Evolutionary conservation across 2,888 invertebrate genomes (phyloP), one percentile per base, ranked within the genome.

Genomic region (Nomada fucata): DNA sequence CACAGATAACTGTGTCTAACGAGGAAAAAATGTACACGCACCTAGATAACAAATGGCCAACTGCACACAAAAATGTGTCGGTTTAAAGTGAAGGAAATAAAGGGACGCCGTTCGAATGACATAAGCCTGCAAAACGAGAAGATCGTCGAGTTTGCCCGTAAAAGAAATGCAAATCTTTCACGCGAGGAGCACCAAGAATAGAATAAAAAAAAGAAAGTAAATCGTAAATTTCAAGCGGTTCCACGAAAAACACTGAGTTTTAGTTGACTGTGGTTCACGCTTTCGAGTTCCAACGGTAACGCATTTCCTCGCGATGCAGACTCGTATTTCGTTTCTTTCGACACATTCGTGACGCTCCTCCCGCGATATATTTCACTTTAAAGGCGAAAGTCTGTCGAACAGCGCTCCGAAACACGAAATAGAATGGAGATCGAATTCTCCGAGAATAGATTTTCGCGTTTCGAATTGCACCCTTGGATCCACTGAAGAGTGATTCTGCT

Each of bases 251-350:
- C 64, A 79, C 29, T 53, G 69, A 50, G 65, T 79, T 79, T 57
- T 69, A 60, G 69, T 78, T 36, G 79, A 50, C 70, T 64, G 50
- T 78, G 69, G 69, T 79, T 79, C 70, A 79, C 70, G 64, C 77
- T 79, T 79, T 79, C 79, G 70, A 78, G 78, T 79, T 79, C 55
- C 59, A 50, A 63, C 18, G 29, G 59, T 63, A 69, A 78, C 69
- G 78, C 64, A 23, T 79, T 79, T 78, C 59, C 57, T 13, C 63
- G 29, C 42, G 63, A 64, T 59, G 64, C 42, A 18, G n/a, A 44
- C 29, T 60, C 70, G 79, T 78, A 78, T 78, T 78, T 79, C 79
- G 64, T 23, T 18, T 63, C 69, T 78, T 64, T 44, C 57, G 77
- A 79, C 68, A 36, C 63, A 47, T 63, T 52, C 78, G 26, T 18